Percentiles rank a stretch among this genome's conserved stretches.
Conservation (phyloP, 2,888 invertebrate species). For the Teleiodes luculella region DNA sequence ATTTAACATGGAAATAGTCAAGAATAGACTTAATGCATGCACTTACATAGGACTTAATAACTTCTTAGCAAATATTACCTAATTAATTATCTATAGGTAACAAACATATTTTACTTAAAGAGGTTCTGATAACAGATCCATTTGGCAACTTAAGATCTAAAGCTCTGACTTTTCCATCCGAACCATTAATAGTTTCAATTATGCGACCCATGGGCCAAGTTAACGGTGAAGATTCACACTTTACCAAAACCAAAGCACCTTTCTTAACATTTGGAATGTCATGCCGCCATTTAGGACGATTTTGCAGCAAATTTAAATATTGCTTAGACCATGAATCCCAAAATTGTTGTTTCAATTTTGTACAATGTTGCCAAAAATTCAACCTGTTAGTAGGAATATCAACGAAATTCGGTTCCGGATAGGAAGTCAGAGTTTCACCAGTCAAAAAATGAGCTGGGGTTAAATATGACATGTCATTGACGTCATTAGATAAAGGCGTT, state of each 20-base stretch:
- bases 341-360: constrained; percentile 12
- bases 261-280: constrained; percentile 14
- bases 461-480: constrained; percentile 26
- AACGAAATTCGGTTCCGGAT: constrained; percentile 1
- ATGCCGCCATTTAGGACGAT: constrained; percentile 17
- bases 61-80: too few relatives aligned
- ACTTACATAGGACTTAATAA: too few relatives aligned
- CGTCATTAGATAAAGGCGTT: constrained; percentile 28
- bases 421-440: constrained; percentile 24
- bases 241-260: constrained; percentile 18
- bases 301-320: too few relatives aligned
- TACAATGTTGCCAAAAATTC: neutral
- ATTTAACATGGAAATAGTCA: too few relatives aligned
- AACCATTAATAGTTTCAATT: too few relatives aligned
- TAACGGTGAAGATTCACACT: constrained; percentile 11
- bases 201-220: constrained; percentile 19
- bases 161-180: too few relatives aligned
- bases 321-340: too few relatives aligned
- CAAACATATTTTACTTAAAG: too few relatives aligned
- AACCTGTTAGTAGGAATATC: constrained; percentile 3
- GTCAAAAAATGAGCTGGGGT: constrained; percentile 40
- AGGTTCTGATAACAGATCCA: too few relatives aligned
- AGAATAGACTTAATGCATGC: too few relatives aligned
- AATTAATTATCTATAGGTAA: too few relatives aligned
- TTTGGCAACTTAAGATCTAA: too few relatives aligned